Conservation (phyloP, 2,797 vertebrate species). For the Brotula barbata region DNA sequence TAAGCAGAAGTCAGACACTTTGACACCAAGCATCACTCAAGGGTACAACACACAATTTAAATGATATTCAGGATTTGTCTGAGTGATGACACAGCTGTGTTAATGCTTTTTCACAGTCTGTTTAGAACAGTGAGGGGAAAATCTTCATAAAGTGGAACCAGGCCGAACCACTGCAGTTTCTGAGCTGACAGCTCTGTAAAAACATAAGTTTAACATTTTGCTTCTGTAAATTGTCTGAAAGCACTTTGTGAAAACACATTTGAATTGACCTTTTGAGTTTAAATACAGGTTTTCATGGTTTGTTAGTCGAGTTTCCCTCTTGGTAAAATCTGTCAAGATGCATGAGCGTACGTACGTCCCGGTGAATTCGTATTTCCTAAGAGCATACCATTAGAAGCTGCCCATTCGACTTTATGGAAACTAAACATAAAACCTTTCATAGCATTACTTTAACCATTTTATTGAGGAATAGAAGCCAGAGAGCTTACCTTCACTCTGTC, state of each 20-base stretch:
- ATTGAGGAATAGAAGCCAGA: slow-evolving; percentile 20
- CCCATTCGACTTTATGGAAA: slow-evolving; percentile 29
- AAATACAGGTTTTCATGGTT: background rate
- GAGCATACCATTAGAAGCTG: slow-evolving; percentile 12
- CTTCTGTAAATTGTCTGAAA: too few relatives aligned
- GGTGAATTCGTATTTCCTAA: slow-evolving; percentile 1
- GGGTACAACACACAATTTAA: too few relatives aligned
- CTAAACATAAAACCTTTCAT: slow-evolving; percentile 6
- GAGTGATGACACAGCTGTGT: too few relatives aligned
- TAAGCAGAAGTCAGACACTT: too few relatives aligned
- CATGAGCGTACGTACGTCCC: background rate
- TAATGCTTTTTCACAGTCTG: too few relatives aligned
- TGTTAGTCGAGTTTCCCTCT: background rate
- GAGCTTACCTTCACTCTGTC: slow-evolving; percentile 36
- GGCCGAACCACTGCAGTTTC: too few relatives aligned
- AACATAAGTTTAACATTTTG: too few relatives aligned
- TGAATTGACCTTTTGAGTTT: background rate
- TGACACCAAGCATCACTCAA: too few relatives aligned
- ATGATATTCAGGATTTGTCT: too few relatives aligned
- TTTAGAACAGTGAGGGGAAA: too few relatives aligned
- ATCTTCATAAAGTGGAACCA: too few relatives aligned
- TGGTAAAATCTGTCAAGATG: background rate
- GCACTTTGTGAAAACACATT: background rate
- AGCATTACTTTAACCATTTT: slow-evolving; percentile 26
- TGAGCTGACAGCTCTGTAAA: too few relatives aligned